phyloP scores from a whole-genome alignment of 35 echinoderm and acorn worm genomes.

The Patiria miniata region DNA sequence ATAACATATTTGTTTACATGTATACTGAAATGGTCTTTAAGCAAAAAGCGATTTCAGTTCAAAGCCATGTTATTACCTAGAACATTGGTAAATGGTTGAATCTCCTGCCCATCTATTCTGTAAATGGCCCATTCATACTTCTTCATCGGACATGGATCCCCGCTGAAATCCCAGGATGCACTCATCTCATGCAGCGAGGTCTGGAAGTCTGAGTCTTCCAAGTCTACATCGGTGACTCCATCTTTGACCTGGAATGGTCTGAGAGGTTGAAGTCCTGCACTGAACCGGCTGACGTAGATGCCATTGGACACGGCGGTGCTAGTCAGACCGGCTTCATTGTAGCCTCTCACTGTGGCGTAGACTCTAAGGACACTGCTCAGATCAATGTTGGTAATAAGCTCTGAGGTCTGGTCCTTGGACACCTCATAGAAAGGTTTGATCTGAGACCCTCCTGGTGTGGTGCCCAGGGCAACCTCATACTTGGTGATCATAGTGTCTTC shows the following conservation, averaged over 20 bases:
- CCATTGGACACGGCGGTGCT: conserved; percentile 40
- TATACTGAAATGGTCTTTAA: too few species aligned
- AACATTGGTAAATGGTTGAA: conserved; percentile 36
- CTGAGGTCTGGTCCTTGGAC: not conserved
- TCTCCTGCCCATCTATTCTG: conserved; percentile 39
- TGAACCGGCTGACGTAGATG: conserved; percentile 38
- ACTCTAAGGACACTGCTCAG: not conserved
- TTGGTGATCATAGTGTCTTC: conserved; percentile 8
- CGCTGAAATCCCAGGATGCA: conserved; percentile 56
- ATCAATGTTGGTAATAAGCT: not conserved
- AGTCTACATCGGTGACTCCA: not conserved
- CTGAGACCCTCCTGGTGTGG: not conserved
- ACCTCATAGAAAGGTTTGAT: conserved; percentile 12
- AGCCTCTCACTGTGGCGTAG: conserved; percentile 33
- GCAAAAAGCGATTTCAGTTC: too few species aligned
- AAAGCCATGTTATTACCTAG: not conserved
- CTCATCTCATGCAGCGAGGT: conserved; percentile 2
- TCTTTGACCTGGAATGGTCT: conserved; percentile 23
- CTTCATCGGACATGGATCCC: conserved; percentile 58
- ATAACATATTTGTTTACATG: too few species aligned
- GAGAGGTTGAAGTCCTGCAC: conserved; percentile 32
- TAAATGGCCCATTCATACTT: conserved; percentile 65
- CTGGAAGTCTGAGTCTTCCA: conserved; percentile 44
- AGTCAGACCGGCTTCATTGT: conserved; percentile 45
- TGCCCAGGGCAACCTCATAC: conserved; percentile 14